phyloP scores from a whole-genome alignment of 2,113 vertebrate species.

The Peromyscus californicus region DNA sequence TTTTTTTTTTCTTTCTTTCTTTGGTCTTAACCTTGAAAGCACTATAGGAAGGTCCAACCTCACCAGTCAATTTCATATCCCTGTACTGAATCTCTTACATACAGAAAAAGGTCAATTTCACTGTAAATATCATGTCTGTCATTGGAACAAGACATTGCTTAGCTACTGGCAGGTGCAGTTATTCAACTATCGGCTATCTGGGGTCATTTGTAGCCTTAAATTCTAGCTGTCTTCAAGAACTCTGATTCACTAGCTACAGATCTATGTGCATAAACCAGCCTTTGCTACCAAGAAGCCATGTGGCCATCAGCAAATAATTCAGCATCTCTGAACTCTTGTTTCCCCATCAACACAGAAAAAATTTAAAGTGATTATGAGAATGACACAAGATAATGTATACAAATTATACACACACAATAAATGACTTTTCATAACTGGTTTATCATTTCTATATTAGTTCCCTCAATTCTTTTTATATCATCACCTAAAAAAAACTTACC shows the following conservation, averaged over 20 bases:
- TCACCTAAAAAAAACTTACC: background rate
- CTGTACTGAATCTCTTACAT: conserved; percentile 81
- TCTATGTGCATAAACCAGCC: background rate
- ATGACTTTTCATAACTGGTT: background rate
- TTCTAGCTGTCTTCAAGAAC: conserved; percentile 36
- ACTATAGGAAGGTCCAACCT: conserved; percentile 76
- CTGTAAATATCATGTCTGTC: conserved; percentile 82
- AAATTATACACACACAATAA: background rate
- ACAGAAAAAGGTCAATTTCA: conserved; percentile 77
- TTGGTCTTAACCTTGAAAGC: conserved; percentile 80
- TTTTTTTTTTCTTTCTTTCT: conserved; percentile 39
- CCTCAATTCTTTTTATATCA: background rate
- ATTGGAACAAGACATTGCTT: conserved; percentile 70
- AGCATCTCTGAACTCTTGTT: background rate
- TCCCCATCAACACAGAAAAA: background rate
- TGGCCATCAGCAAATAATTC: conserved; percentile 52
- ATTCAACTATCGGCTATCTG: conserved; percentile 45
- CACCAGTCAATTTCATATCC: conserved; percentile 80
- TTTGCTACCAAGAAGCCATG: conserved; percentile 7
- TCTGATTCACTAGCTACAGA: background rate
- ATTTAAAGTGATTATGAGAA: conserved; percentile 4
- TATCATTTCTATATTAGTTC: background rate
- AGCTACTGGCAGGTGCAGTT: conserved; percentile 75
- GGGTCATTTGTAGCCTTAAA: conserved; percentile 53
- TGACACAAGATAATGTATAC: background rate